Percentiles rank a stretch among this genome's conserved stretches.
These are phyloP conservation scores for Sinonovacula constricta DNA, from an alignment of 1,140 invertebrate genomes.

Conservation along the genomic window DNA sequence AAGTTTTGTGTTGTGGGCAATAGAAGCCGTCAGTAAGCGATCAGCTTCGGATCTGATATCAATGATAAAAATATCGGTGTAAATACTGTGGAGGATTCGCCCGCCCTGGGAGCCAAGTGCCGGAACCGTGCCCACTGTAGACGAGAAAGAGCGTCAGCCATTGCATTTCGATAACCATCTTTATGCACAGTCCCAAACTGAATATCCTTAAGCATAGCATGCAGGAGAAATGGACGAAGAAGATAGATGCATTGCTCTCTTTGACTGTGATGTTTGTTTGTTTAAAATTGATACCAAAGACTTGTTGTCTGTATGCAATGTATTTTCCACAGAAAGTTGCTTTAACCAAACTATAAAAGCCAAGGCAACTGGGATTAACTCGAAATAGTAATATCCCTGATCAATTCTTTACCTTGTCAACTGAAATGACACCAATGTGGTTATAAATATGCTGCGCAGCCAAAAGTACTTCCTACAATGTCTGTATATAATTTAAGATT, in stretches of 20 bases:
- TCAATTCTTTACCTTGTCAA: slow-evolving; percentile 12
- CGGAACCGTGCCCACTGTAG: slow-evolving; percentile 33
- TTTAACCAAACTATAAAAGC: slow-evolving; percentile 34
- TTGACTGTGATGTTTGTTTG: slow-evolving; percentile 33
- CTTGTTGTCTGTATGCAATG: slow-evolving; percentile 32
- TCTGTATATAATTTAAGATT: slow-evolving; percentile 37
- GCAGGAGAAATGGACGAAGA: slow-evolving; percentile 23
- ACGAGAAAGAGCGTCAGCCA: slow-evolving; percentile 43
- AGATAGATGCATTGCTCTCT: slow-evolving; percentile 28
- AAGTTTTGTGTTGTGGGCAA: too few species aligned
- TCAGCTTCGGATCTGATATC: too few species aligned
- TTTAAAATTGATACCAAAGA: slow-evolving; percentile 37
- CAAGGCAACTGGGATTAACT: slow-evolving; percentile 45
- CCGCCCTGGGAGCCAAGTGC: too few species aligned
- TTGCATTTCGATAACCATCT: slow-evolving; percentile 3
- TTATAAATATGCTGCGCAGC: slow-evolving; percentile 31
- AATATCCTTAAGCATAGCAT: slow-evolving; percentile 19
- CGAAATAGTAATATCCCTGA: slow-evolving; percentile 43
- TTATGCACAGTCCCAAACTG: slow-evolving; percentile 32
- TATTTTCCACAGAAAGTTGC: neutral
- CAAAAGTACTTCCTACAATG: slow-evolving; percentile 30
- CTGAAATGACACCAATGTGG: slow-evolving; percentile 11
- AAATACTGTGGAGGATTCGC: too few species aligned
- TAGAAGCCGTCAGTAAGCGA: too few species aligned
- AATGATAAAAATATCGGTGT: too few species aligned